Percentiles rank a stretch among this genome's conserved stretches.
Evolutionary conservation across 2,797 vertebrate genomes (phyloP).

Genomic region (Fratercula arctica): DNA sequence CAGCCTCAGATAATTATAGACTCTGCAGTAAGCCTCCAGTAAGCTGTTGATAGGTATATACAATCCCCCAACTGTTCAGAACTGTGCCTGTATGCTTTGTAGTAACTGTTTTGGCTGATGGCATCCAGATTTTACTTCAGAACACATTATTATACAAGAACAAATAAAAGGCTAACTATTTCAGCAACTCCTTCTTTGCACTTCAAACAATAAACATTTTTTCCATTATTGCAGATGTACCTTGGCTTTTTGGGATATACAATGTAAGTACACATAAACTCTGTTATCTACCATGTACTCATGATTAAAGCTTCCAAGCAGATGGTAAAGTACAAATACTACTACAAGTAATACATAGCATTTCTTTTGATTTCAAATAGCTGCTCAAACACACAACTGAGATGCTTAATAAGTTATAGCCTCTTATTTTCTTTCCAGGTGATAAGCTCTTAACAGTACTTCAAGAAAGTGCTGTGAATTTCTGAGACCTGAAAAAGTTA

Average conservation of each 20-base stretch:
- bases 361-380: conserved; percentile 5
- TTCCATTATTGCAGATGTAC: neutral
- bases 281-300: neutral
- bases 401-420: neutral
- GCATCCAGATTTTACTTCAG: conserved; percentile 4
- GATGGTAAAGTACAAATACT: neutral
- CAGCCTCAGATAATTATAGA: conserved; percentile 2
- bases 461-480: neutral
- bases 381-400: neutral
- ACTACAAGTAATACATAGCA: neutral
- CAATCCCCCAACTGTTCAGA: neutral
- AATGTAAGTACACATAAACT: neutral
- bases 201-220: neutral
- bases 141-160: conserved; percentile 8
- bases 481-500: neutral
- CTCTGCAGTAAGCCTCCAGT: neutral
- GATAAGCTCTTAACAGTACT: neutral
- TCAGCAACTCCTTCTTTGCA: neutral
- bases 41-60: neutral
- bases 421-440: neutral
- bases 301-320: conserved; percentile 10
- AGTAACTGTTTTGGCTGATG: conserved; percentile 17
- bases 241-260: neutral
- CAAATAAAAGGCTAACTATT: conserved; percentile 26
- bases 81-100: neutral